Conservation (phyloP, 2,797 vertebrate species). For the Etheostoma perlongum region DNA sequence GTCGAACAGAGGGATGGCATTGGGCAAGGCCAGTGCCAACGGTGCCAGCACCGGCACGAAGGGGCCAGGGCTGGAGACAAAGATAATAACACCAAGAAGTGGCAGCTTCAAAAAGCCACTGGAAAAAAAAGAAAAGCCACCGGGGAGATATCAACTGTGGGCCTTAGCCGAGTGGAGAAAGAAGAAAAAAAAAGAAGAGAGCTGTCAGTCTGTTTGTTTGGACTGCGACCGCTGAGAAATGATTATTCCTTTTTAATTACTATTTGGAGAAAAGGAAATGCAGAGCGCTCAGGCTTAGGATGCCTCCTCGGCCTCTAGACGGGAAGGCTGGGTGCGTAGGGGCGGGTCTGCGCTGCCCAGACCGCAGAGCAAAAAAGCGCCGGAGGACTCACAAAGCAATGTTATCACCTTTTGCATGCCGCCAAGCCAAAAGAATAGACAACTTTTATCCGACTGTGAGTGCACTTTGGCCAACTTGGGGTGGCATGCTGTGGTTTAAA, state of each 20-base stretch:
- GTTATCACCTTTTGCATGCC: slow-evolving; percentile 81
- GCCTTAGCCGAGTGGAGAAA: slow-evolving; percentile 51
- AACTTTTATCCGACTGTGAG: slow-evolving; percentile 72
- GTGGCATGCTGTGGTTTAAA: slow-evolving; percentile 65
- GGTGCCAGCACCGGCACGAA: slow-evolving; percentile 70
- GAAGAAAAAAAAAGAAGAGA: slow-evolving; percentile 45
- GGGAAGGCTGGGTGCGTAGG: slow-evolving; percentile 40
- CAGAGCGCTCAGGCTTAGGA: slow-evolving; percentile 62
- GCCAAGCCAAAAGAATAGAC: slow-evolving; percentile 62
- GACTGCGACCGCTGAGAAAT: slow-evolving; percentile 80
- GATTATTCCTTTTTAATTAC: slow-evolving; percentile 87
- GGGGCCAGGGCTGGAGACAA: slow-evolving; percentile 83
- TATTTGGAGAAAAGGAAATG: slow-evolving; percentile 76
- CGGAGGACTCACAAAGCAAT: slow-evolving; percentile 64
- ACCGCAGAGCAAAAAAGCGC: slow-evolving; percentile 45
- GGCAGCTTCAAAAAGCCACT: slow-evolving; percentile 76
- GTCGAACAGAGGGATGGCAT: slow-evolving; percentile 73
- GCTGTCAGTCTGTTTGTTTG: slow-evolving; percentile 83
- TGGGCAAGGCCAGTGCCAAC: slow-evolving; percentile 63
- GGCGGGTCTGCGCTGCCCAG: slow-evolving; percentile 54
- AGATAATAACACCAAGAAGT: slow-evolving; percentile 83
- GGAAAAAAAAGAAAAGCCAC: slow-evolving; percentile 66
- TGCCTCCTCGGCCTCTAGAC: slow-evolving; percentile 56
- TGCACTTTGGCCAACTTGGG: slow-evolving; percentile 76
- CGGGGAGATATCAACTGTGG: slow-evolving; percentile 78